Base-by-base conservation (phyloP, 2,113 vertebrate genomes). In the Natator depressus region DNA sequence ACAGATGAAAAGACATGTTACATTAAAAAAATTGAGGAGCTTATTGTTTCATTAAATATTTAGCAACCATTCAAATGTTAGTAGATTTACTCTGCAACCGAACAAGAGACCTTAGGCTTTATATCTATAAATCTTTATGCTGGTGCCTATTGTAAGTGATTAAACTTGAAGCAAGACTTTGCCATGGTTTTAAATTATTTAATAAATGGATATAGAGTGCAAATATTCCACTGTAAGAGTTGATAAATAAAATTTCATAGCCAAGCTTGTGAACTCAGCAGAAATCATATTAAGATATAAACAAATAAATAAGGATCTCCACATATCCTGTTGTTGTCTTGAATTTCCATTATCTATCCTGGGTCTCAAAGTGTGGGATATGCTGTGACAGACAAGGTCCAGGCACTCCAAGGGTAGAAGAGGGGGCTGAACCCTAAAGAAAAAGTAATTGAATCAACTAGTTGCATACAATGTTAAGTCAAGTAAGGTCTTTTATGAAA, bases 1-100 rank as follows among this genome's bases (percentile, higher is more conserved):
- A 93, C 65, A 90, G 90, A 95, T 96, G 49, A 95, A 94, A 95
- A 96, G 51, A 97, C 93, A 93, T 92, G 93, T 81, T 91, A 50
- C 51, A 89, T 92, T 88, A 79, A 95, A 96, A 93, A 90, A 42
- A 91, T 20, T 93, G 87, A 83, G 51, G 8, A 85, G 31, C 82
- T 91, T 96, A 95, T 95, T 97, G 89, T 97, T 96, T 96, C 89
- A 95, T 96, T 93, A 97, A 97, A 95, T 95, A 97, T 95, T 96
- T 97, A 96, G 82, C 38, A 93, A 31, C 29, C 47, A 91, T 92
- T 96, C 91, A 94, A 92, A 95, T 89, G 96, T 96, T 80, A 96
- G 76, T 85, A 88, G 75, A 90, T 96, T 96, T 92, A 94, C 59
- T 93, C 79, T 89, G 59, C 57, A 93, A 88, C 54, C 87, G 85